Base-by-base conservation (phyloP, 2,113 vertebrate species). In the Salvelinus sp. region DNA sequence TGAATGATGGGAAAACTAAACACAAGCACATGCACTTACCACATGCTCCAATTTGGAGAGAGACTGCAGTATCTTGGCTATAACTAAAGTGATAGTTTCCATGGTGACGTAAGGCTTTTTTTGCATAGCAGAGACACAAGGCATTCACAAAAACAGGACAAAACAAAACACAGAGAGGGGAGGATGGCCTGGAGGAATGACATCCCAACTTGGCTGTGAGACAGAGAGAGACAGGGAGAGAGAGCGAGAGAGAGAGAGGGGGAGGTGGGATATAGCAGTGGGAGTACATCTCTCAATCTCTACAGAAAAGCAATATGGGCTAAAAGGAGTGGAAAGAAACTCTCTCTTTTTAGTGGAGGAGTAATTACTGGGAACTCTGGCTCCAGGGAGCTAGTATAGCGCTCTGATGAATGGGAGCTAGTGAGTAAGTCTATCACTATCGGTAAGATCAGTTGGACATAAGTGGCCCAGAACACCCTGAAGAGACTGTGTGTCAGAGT, bases 41-140 rank as follows among this genome's bases (percentile, higher is more conserved):
- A 70, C 16, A 44, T 13, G 25, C 67, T 62, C n/a, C 67, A 69
- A 67, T 54, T 82, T 57, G 66, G 18, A 73, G 71, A 76, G 69
- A 82, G 72, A 82, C 80, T 68, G 76, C 30, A 25, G 72, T 25
- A 47, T 28, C 44, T 78, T 38, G 62, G 79, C 0, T 65, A 77
- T 47, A 72, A 76, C 77, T 70, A 79, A 80, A 76, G 75, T 83
- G 83, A 85, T 79, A 76, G 89, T 89, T 86, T 71, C 89, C 88
- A 90, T 90, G 87, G 89, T 82, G 75, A 89, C 14, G 3, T 58
- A 68, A 85, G 76, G 72, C 79, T 85, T 82, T 82, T 83, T 88
- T 84, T 88, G 85, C 74, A 83, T 79, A 83, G 80, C 77, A 83
- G 76, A 80, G 65, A 79, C 78, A 86, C 27, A 67, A 83, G 48